Evolutionary conservation across 2,797 vertebrate species (phyloP), one percentile per base, ranked within the genome.

Genomic region (Myotis daubentonii): DNA sequence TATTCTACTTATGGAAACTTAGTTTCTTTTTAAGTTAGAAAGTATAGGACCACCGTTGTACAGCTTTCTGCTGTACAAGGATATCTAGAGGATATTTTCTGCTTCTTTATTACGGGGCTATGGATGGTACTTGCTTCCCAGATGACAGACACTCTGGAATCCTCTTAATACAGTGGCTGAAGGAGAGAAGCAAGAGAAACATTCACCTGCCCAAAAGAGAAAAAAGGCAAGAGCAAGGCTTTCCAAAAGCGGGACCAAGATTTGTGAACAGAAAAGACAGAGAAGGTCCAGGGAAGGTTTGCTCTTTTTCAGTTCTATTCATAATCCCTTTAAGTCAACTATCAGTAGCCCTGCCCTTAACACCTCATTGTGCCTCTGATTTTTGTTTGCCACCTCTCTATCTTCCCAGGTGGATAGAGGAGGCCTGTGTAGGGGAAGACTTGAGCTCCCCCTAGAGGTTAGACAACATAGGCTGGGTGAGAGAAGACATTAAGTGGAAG

Each of bases 381-480:
- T 81, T 38, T 49, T 16, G 8, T 23, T 20, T 47, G 66, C 82
- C 68, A 82, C 13, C 62, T 65, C 62, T 96, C 62, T 70, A 68
- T 65, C 82, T 96, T 80, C 44, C 62, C 47, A 3, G 15, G 33
- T 2, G 85, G 68, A 22, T 60, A 83, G 78, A 82, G 78, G n/a
- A 92, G 78, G 38, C 62, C 25, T 6, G 2, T 25, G 53, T 55
- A 81, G 75, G 51, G 82, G 96, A 96, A 86, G 93, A 33, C 92
- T 90, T 41, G 92, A 65, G 94, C 86, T 70, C 94, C 94, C 79
- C 49, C 95, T 96, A 62, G 74, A 94, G 92, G 85, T 23, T 83
- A 83, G 65, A 92, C 75, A 86, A 71, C 9, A 33, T 22, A 91
- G 12, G 1, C n/a, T 28, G 51, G 33, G 6, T 15, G 72, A 51